Evolutionary conservation across 2,113 vertebrate species (phyloP).

Genomic region (Dipodomys spectabilis): DNA sequence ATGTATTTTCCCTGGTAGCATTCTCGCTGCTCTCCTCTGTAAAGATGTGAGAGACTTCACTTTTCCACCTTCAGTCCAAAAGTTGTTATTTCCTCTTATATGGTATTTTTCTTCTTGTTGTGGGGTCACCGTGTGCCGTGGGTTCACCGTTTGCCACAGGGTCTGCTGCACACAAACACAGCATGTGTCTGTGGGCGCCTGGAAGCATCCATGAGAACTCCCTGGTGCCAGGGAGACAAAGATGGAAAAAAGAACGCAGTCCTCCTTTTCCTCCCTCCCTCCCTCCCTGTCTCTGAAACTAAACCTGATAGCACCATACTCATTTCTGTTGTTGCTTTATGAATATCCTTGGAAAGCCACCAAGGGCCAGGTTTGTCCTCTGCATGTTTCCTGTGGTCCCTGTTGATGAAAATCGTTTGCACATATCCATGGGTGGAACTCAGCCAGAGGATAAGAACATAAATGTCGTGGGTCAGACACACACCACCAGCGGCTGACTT

Average conservation of each 20-base stretch:
- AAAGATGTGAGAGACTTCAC: neutral
- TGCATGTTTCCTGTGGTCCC: slow-evolving; percentile 26
- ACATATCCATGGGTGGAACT: slow-evolving; percentile 20
- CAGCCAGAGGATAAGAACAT: slow-evolving; percentile 39
- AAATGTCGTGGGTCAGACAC: neutral
- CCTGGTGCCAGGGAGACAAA: neutral
- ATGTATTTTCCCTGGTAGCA: neutral
- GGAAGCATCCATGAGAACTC: neutral
- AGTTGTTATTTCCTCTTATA: neutral
- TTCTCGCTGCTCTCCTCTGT: neutral
- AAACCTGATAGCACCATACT: neutral
- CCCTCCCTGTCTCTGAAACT: slow-evolving; percentile 10
- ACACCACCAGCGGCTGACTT: neutral
- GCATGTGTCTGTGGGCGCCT: neutral
- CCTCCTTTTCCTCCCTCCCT: neutral
- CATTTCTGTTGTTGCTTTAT: neutral
- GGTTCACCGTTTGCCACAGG: neutral
- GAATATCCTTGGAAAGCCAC: slow-evolving; percentile 43
- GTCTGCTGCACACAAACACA: neutral
- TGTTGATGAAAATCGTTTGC: slow-evolving; percentile 13
- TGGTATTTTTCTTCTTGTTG: neutral
- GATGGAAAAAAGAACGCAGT: neutral
- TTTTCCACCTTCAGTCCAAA: neutral
- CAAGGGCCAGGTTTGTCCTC: slow-evolving; percentile 48
- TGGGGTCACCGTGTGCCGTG: too few species aligned